phyloP scores from a whole-genome alignment of 2,113 vertebrate species.

The Channa maculata region DNA sequence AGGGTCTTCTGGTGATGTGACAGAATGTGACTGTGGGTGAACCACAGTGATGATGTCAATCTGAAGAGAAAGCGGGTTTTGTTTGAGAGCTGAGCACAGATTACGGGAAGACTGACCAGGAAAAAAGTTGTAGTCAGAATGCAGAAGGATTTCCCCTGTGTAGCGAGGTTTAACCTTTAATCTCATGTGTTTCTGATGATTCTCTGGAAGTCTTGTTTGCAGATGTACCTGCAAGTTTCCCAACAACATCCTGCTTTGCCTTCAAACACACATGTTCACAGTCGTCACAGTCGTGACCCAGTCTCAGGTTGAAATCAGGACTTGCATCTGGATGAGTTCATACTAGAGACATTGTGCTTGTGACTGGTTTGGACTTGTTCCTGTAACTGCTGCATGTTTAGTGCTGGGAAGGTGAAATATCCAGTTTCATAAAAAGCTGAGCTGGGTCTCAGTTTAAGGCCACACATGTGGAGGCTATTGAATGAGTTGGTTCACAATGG shows the following conservation, averaged over 20 bases:
- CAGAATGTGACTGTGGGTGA: not conserved
- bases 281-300: not conserved
- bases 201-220: not conserved
- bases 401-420: no score
- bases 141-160: not conserved
- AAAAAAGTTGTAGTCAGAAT: not conserved
- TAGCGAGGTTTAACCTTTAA: not conserved
- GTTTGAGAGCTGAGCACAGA: not conserved
- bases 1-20: no score
- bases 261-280: not conserved
- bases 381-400: no score
- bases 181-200: not conserved
- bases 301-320: not conserved
- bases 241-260: not conserved
- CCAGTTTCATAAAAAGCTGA: no score
- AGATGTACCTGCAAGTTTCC: not conserved
- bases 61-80: not conserved
- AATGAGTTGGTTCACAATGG: no score
- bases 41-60: not conserved
- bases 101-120: not conserved
- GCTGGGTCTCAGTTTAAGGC: no score
- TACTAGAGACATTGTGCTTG: no score
- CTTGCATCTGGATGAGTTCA: no score
- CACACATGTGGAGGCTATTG: no score
- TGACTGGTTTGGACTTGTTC: no score